Conservation (phyloP, 2,797 vertebrate genomes). For the Labeo calbasu region DNA sequence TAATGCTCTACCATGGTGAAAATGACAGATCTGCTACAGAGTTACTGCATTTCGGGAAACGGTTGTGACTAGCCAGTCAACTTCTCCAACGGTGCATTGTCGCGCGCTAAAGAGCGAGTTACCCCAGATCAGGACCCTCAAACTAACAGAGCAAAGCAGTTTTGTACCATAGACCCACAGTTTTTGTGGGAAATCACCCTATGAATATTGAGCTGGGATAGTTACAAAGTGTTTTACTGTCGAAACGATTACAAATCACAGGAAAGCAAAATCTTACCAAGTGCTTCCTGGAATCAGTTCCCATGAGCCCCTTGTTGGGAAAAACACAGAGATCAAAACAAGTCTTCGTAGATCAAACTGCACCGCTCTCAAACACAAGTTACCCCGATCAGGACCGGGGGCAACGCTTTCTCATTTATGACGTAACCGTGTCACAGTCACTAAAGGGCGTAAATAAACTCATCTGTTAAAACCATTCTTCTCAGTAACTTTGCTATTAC, state of each 20-base stretch:
- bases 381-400: not conserved
- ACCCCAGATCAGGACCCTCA: too few relatives aligned
- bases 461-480: slow-evolving; percentile 47
- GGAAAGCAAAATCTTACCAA: not conserved
- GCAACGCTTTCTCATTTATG: slow-evolving; percentile 30
- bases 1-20: too few relatives aligned
- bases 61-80: too few relatives aligned
- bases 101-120: too few relatives aligned
- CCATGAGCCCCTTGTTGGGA: not conserved
- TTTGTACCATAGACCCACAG: not conserved
- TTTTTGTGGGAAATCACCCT: not conserved
- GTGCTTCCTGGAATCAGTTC: not conserved
- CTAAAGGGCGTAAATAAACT: slow-evolving; percentile 55
- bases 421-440: slow-evolving; percentile 36
- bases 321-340: not conserved
- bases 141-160: not conserved
- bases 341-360: not conserved
- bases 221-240: too few relatives aligned
- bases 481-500: slow-evolving; percentile 57
- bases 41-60: too few relatives aligned
- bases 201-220: not conserved
- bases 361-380: not conserved
- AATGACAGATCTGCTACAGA: too few relatives aligned
- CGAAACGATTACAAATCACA: not conserved
- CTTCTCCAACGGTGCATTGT: too few relatives aligned